phyloP scores from a whole-genome alignment of 2,888 invertebrate genomes.

The Phymatocera aterrima region DNA sequence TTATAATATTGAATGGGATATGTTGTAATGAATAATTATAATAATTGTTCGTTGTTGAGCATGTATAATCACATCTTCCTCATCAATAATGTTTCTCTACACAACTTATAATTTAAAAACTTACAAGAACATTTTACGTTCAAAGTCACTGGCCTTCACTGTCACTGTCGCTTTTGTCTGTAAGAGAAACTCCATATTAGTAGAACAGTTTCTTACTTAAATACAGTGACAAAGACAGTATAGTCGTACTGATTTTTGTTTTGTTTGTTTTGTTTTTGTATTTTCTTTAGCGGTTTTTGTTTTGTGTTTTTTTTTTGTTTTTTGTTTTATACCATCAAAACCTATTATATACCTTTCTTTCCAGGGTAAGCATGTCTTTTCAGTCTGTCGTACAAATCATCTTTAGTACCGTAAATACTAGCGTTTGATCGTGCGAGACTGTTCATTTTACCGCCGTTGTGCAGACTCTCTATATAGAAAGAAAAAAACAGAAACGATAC shows the following conservation, averaged over 20 bases:
- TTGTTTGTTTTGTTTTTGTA: too few species aligned
- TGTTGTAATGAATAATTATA: too few species aligned
- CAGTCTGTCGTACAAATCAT: slow-evolving; percentile 95
- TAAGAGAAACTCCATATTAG: slow-evolving; percentile 70
- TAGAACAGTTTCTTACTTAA: slow-evolving; percentile 45
- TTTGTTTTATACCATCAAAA: slow-evolving; percentile 32
- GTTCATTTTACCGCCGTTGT: slow-evolving; percentile 93
- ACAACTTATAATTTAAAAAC: slow-evolving; percentile 29
- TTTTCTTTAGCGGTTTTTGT: too few species aligned
- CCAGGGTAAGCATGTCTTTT: slow-evolving; percentile 96
- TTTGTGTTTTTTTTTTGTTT: too few species aligned
- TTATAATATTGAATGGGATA: background rate
- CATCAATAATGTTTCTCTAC: slow-evolving; percentile 33
- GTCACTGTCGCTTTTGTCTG: slow-evolving; percentile 96
- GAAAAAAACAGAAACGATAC: slow-evolving; percentile 18
- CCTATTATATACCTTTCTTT: slow-evolving; percentile 87
- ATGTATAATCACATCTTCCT: slow-evolving; percentile 34
- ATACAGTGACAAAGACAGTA: slow-evolving; percentile 32
- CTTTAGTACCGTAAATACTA: slow-evolving; percentile 95
- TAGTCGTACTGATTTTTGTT: too few species aligned
- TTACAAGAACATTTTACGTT: slow-evolving; percentile 47
- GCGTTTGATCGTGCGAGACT: slow-evolving; percentile 95
- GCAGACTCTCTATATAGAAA: slow-evolving; percentile 80
- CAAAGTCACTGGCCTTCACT: slow-evolving; percentile 90
- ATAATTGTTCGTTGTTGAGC: slow-evolving; percentile 43